Evolutionary conservation across 2,888 invertebrate species (phyloP).

Genomic region (Tipula confusa): DNA sequence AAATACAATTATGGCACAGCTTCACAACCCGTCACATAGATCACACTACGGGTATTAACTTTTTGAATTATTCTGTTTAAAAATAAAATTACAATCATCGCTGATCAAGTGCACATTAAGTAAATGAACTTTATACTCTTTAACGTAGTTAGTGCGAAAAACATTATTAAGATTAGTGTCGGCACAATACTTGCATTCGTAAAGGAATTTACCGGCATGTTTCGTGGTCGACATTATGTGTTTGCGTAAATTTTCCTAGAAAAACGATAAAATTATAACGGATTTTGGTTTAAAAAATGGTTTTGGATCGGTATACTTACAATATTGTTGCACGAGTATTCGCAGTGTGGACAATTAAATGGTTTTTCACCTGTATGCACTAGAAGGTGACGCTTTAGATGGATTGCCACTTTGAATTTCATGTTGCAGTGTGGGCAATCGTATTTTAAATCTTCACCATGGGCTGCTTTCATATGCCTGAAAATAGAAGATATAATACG

Average conservation of each 20-base stretch:
- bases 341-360: slow-evolving; percentile 79
- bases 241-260: slow-evolving; percentile 80
- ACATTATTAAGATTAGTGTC: slow-evolving; percentile 32
- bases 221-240: slow-evolving; percentile 75
- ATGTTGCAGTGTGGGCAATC: slow-evolving; percentile 68
- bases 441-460: slow-evolving; percentile 37
- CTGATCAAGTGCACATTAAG: background rate
- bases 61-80: background rate
- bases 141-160: slow-evolving; percentile 44
- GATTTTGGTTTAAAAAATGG: no score
- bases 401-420: slow-evolving; percentile 60
- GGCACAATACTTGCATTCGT: slow-evolving; percentile 67
- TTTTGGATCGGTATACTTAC: slow-evolving; percentile 52
- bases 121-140: slow-evolving; percentile 43
- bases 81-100: background rate
- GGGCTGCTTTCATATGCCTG: background rate
- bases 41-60: background rate
- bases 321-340: slow-evolving; percentile 70
- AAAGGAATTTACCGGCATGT: slow-evolving; percentile 72
- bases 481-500: no score
- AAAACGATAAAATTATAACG: slow-evolving; percentile 35
- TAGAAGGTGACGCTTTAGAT: slow-evolving; percentile 73
- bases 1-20: background rate
- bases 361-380: slow-evolving; percentile 79
- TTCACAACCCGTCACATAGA: background rate